Evolutionary conservation across 2,113 vertebrate genomes (phyloP), one percentile per base, ranked within the genome.

Genomic region (Phodopus roborovskii): DNA sequence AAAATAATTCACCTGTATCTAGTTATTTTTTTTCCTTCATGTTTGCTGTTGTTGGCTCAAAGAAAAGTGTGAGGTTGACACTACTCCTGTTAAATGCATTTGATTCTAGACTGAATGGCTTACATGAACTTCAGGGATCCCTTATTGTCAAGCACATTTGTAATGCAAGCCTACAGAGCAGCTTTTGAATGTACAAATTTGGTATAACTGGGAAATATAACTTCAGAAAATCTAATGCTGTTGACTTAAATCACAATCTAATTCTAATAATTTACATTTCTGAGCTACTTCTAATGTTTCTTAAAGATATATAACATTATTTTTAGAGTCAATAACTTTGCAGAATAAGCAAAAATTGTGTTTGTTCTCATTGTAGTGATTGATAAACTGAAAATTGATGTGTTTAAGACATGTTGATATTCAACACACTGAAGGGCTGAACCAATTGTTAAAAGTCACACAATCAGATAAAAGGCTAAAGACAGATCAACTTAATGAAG

Each of bases 341-440:
- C 92, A 56, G 74, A 82, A 28, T 85, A 92, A 94, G 90, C 22
- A 78, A 30, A 85, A 64, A 62, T 60, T 64, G 36, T 53, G 56
- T 77, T 95, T 92, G 84, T 36, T 89, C 19, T 78, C 73, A 60
- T 56, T 75, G 68, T 92, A 68, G 6, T 90, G 50, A 94, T 45
- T 90, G 56, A 86, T 71, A 82, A 94, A 95, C 39, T 95, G 88
- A 50, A 96, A 92, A 75, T 58, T 42, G 42, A 58, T 92, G 28
- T 81, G 58, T 30, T 90, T 90, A 83, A 94, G 36, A 82, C 1
- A 86, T 33, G 45, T 84, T 62, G 19, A 22, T 86, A 68, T 79
- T 93, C 73, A 24, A 20, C 85, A 90, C 42, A 94, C 81, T 11
- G 5, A 36, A 66, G 42, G 28, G 9, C 56, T 92, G 28, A 5